Evolutionary conservation across 2,113 vertebrate genomes (phyloP).

Genomic region (Pygoscelis adeliae): DNA sequence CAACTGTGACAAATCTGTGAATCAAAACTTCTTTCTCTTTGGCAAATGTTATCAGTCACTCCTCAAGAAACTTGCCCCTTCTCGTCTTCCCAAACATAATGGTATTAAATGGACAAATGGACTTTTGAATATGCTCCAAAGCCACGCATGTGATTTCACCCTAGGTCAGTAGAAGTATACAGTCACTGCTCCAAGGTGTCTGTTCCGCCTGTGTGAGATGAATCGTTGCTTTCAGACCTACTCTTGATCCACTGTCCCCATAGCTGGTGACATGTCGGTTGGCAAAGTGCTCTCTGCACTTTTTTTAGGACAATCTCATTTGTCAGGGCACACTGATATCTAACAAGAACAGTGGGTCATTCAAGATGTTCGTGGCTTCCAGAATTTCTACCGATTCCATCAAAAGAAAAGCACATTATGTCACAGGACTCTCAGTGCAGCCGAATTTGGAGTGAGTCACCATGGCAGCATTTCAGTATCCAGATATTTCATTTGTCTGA

Average conservation of each 20-base stretch:
- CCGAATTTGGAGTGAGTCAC: constrained; percentile 1
- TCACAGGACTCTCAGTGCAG: not conserved
- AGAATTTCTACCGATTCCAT: constrained; percentile 32
- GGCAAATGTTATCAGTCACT: constrained; percentile 43
- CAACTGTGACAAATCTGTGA: constrained; percentile 42
- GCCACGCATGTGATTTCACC: not conserved
- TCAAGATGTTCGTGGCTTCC: constrained; percentile 1
- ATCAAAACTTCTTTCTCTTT: constrained; percentile 36
- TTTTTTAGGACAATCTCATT: not conserved
- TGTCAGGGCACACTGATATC: not conserved
- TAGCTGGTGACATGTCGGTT: not conserved
- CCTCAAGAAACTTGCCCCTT: constrained; percentile 26
- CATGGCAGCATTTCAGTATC: not conserved
- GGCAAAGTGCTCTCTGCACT: not conserved
- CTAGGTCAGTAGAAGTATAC: not conserved
- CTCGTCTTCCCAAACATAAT: constrained; percentile 19
- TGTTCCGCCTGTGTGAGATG: not conserved
- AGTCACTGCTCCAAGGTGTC: constrained; percentile 3
- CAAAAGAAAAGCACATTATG: constrained; percentile 36
- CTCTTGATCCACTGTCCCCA: not conserved
- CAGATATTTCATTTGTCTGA: not conserved
- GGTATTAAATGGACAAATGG: constrained; percentile 30
- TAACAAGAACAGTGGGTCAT: constrained; percentile 44
- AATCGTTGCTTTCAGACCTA: not conserved
- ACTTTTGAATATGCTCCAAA: constrained; percentile 6